These are phyloP conservation scores for Esox niger DNA, from an alignment of 2,113 vertebrate genomes.

Conservation along the genomic window DNA sequence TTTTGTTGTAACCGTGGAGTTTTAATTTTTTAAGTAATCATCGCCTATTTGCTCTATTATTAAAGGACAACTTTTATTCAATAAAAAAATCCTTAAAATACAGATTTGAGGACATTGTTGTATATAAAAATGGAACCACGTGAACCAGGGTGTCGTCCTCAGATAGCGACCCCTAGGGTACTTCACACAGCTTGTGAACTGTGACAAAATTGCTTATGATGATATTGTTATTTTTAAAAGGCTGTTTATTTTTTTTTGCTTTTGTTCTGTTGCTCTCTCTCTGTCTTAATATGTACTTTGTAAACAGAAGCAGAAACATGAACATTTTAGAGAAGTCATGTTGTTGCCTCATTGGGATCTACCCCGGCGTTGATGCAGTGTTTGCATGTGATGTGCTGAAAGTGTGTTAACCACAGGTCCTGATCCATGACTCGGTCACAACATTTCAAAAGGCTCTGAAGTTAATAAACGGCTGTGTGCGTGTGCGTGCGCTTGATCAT, in stretches of 20 bases:
- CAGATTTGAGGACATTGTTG: constrained; percentile 52
- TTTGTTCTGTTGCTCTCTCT: constrained; percentile 35
- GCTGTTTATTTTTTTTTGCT: constrained; percentile 19
- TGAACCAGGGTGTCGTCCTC: constrained; percentile 12
- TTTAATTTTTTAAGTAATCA: constrained; percentile 49
- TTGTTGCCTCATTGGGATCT: constrained; percentile 57
- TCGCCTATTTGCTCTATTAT: constrained; percentile 51
- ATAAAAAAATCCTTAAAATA: constrained; percentile 43
- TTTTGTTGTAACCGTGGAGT: constrained; percentile 65
- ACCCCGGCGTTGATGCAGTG: constrained; percentile 48
- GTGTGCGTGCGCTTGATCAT: constrained; percentile 38
- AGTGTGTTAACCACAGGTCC: constrained; percentile 45
- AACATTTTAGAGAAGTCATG: constrained; percentile 57
- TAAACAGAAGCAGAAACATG: constrained; percentile 43
- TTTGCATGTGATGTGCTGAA: constrained; percentile 62
- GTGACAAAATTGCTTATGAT: constrained; percentile 44
- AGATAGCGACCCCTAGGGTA: no score
- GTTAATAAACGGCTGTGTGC: constrained; percentile 28
- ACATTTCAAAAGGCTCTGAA: constrained; percentile 48
- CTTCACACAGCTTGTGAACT: constrained; percentile 36
- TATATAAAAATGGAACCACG: constrained; percentile 46
- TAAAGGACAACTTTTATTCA: constrained; percentile 66
- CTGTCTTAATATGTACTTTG: constrained; percentile 32
- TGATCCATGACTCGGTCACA: constrained; percentile 23
- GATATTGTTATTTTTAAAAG: constrained; percentile 17